Conservation (phyloP, 1,140 invertebrate species). For the Diachasmimorpha longicaudata region DNA sequence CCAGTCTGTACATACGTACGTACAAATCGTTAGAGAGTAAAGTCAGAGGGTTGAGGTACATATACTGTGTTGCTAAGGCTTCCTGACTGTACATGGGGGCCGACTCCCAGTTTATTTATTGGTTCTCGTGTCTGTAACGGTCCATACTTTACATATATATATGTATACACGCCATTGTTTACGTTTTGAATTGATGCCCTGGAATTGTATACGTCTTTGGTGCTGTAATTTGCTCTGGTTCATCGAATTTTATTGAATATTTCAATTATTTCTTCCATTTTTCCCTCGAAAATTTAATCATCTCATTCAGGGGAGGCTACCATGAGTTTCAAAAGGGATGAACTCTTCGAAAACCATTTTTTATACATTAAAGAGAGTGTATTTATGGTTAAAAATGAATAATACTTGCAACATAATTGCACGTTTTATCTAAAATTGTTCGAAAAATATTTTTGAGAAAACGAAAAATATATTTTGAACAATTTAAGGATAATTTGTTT, state of each 20-base stretch:
- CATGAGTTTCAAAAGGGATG: too few species aligned
- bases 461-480: too few species aligned
- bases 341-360: too few species aligned
- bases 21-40: conserved; percentile 20
- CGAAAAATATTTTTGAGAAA: too few species aligned
- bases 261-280: neutral
- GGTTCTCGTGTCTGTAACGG: conserved; percentile 16
- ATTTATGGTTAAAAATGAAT: too few species aligned
- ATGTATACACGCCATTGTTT: conserved; percentile 13
- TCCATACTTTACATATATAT: conserved; percentile 14
- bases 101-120: conserved; percentile 15
- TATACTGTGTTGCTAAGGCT: neutral
- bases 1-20: conserved; percentile 17
- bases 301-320: too few species aligned
- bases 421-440: too few species aligned
- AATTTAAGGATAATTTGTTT: too few species aligned
- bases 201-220: neutral
- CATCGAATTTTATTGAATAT: neutral
- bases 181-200: conserved; percentile 11
- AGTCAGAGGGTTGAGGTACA: neutral
- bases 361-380: too few species aligned
- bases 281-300: neutral
- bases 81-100: neutral
- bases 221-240: neutral
- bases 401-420: too few species aligned